Conservation (phyloP, 2,113 vertebrate genomes). For the Forbesichthys papilliferus region DNA sequence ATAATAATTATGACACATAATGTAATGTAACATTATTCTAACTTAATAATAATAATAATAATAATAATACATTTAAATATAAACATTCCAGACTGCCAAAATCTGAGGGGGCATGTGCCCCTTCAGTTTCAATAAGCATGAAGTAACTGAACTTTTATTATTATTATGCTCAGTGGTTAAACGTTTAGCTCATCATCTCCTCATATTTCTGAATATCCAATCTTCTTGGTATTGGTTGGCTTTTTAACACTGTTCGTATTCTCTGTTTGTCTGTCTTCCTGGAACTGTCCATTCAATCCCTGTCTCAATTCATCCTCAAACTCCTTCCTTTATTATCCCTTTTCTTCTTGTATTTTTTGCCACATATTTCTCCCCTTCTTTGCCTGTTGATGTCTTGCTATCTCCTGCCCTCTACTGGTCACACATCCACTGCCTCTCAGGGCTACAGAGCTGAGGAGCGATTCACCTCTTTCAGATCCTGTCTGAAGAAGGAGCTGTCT, state of each 20-base stretch:
- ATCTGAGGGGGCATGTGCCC: too few species aligned
- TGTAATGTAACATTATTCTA: too few species aligned
- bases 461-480: constrained; percentile 92
- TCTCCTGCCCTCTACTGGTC: constrained; percentile 1
- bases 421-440: constrained; percentile 70
- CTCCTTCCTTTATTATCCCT: background rate
- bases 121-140: too few species aligned
- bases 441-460: constrained; percentile 91
- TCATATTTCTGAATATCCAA: too few species aligned
- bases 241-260: constrained; percentile 31
- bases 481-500: constrained; percentile 95
- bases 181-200: background rate
- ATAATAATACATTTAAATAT: too few species aligned
- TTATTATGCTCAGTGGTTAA: background rate
- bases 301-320: background rate
- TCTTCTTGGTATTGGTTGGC: constrained; percentile 35
- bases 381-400: background rate
- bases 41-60: too few species aligned
- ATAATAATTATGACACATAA: too few species aligned
- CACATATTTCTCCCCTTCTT: background rate
- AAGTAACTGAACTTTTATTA: too few species aligned
- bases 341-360: background rate
- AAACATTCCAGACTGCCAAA: too few species aligned
- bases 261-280: background rate
- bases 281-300: background rate